Conservation (phyloP, 2,797 vertebrate genomes). For the Channa striata region DNA sequence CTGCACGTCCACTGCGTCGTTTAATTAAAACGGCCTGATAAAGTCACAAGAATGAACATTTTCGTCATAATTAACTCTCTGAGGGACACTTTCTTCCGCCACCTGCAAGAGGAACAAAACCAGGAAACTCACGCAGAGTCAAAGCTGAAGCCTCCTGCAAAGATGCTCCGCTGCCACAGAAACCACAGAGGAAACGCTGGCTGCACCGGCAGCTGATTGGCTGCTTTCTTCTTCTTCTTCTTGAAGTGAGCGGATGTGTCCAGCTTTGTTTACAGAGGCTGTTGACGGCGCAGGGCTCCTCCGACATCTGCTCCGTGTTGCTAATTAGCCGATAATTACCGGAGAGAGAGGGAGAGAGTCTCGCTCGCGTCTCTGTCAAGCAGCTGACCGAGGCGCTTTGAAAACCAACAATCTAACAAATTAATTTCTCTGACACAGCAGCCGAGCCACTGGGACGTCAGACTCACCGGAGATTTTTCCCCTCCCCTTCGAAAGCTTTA, state of each 20-base stretch:
- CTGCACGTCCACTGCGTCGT: not conserved
- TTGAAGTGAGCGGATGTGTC: slow-evolving; percentile 83
- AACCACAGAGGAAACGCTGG: slow-evolving; percentile 31
- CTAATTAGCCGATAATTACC: slow-evolving; percentile 97
- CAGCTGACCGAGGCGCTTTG: slow-evolving; percentile 88
- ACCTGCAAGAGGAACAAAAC: slow-evolving; percentile 7
- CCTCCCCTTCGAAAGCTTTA: slow-evolving; percentile 11
- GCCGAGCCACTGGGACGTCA: slow-evolving; percentile 36
- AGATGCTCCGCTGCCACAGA: not conserved
- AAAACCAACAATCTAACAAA: slow-evolving; percentile 90
- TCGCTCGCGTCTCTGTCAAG: slow-evolving; percentile 86
- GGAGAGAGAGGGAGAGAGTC: slow-evolving; percentile 81
- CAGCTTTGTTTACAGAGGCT: slow-evolving; percentile 98
- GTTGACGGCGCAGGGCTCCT: slow-evolving; percentile 89
- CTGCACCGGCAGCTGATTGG: not conserved
- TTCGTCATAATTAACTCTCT: not conserved
- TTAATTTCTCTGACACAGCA: slow-evolving; percentile 85
- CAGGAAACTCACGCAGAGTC: slow-evolving; percentile 38
- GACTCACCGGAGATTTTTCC: not conserved
- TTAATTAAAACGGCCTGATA: slow-evolving; percentile 1
- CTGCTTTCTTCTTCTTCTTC: slow-evolving; percentile 36
- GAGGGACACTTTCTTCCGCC: not conserved
- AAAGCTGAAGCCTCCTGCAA: slow-evolving; percentile 11
- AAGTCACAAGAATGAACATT: not conserved
- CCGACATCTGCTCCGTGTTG: slow-evolving; percentile 94